phyloP scores from a whole-genome alignment of 1,140 invertebrate species.

The Eciton burchellii region DNA sequence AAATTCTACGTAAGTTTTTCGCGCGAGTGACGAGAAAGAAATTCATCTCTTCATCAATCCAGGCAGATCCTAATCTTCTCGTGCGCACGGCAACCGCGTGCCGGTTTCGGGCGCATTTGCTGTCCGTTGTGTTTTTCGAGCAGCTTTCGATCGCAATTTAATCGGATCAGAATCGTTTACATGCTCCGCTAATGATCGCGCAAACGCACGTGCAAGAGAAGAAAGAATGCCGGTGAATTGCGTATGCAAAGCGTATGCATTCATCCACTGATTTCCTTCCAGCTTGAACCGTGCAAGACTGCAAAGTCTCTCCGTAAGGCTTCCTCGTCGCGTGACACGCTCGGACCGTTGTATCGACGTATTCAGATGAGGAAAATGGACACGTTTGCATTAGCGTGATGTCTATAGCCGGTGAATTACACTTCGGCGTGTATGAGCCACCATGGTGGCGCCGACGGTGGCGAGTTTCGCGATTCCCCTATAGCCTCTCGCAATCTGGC shows the following conservation, averaged over 20 bases:
- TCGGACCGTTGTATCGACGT: neutral
- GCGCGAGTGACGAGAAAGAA: neutral
- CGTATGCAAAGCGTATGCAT: neutral
- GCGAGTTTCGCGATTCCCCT: conserved; percentile 55
- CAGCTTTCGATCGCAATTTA: neutral
- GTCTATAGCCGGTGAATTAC: conserved; percentile 23
- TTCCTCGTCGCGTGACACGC: neutral
- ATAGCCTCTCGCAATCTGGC: conserved; percentile 69
- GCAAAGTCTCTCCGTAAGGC: neutral
- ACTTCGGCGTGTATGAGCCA: conserved; percentile 14
- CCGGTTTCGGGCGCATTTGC: no score
- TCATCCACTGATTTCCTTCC: neutral
- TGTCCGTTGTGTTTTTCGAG: neutral
- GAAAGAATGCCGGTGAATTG: neutral
- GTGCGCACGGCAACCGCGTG: neutral
- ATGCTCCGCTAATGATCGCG: neutral
- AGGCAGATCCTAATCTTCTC: neutral
- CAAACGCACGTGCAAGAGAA: neutral
- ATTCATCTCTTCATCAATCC: neutral
- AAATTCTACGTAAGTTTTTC: neutral
- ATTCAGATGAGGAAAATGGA: conserved; percentile 12
- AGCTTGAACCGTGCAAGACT: neutral
- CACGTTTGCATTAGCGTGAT: conserved; percentile 25
- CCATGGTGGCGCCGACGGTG: conserved; percentile 70
- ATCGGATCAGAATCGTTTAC: neutral